Base-by-base conservation (phyloP, 2,113 vertebrate genomes). In the Microtus montanus region DNA sequence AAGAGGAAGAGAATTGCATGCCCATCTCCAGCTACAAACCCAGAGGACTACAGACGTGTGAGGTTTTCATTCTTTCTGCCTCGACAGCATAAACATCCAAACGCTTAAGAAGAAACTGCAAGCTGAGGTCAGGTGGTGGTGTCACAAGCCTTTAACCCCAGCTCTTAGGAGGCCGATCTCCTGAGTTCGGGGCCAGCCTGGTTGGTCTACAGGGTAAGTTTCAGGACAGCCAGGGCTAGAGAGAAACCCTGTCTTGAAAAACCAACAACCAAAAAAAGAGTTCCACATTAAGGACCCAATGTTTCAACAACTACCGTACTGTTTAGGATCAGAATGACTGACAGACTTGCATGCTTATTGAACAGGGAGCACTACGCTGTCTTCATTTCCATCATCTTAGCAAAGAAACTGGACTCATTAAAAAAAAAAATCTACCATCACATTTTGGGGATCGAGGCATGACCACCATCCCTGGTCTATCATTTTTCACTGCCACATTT, bases 21-120 rank as follows among this genome's bases (percentile, higher is more conserved):
- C 22, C 86, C 4, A 64, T 14, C 83, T 47, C 47, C 78, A 44
- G 54, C 30, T 91, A 61, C 35, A 52, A 52, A 47, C 66, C 52
- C 64, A n/a, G 70, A 70, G 28, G 26, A 26, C 52, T 64, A 33
- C 35, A 4, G 33, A 52, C 47, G 61, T 63, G n/a, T 0, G 7
- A 54, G 47, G 35, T 38, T 95, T 70, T 47, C 35, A 47, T 70
- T 95, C 77, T 73, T 35, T 70, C 11, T 47, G 63, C 3, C 52
- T 89, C 20, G 74, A 47, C 68, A 68, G 14, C 87, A 83, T 33
- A 75, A 70, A 85, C 92, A 86, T 12, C 44, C 82, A 28, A 95
- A 86, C 28, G 33, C 49, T 75, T 71, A 63, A 33, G 33, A 61
- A 41, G 74, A 87, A 87, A 52, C 11, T 35, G 22, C 3, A 86